Conservation (phyloP, 2,888 invertebrate species). For the Trachelus tabidus region DNA sequence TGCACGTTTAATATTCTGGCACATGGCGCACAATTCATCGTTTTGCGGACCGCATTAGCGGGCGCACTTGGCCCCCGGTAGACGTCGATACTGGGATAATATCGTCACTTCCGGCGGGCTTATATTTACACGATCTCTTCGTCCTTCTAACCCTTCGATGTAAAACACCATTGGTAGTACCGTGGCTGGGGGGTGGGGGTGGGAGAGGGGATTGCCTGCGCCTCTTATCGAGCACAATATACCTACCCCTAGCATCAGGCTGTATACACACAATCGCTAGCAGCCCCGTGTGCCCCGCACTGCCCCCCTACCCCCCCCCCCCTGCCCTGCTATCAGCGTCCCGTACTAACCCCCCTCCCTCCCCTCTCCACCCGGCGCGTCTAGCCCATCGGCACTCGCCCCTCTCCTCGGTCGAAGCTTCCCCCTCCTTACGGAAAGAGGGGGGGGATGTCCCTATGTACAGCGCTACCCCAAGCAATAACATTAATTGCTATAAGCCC, state of each 20-base stretch:
- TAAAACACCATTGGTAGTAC: conserved; percentile 32
- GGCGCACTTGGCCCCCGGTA: not conserved
- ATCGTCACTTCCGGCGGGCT: not conserved
- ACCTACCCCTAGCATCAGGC: conserved; percentile 27
- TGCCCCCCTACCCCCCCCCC: not conserved
- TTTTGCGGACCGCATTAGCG: not conserved
- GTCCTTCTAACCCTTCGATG: conserved; percentile 13
- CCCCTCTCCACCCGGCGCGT: conserved; percentile 27
- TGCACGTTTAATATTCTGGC: too few species aligned
- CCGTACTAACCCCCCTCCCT: conserved; percentile 12
- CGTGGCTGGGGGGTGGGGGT: conserved; percentile 20
- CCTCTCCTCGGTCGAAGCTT: conserved; percentile 26
- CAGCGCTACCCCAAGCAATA: conserved; percentile 52
- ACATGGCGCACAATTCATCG: not conserved
- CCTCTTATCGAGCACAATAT: conserved; percentile 50
- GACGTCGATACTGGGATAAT: not conserved
- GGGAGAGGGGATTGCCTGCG: conserved; percentile 20
- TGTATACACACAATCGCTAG: conserved; percentile 36
- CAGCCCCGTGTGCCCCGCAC: conserved; percentile 20
- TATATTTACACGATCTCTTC: not conserved
- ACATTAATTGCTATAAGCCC: conserved; percentile 61
- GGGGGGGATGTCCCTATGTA: conserved; percentile 7
- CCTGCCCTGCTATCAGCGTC: not conserved
- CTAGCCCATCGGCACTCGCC: conserved; percentile 37
- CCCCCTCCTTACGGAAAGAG: not conserved